Evolutionary conservation across 1,140 invertebrate species (phyloP).

Genomic region (Platyscapa corneri): DNA sequence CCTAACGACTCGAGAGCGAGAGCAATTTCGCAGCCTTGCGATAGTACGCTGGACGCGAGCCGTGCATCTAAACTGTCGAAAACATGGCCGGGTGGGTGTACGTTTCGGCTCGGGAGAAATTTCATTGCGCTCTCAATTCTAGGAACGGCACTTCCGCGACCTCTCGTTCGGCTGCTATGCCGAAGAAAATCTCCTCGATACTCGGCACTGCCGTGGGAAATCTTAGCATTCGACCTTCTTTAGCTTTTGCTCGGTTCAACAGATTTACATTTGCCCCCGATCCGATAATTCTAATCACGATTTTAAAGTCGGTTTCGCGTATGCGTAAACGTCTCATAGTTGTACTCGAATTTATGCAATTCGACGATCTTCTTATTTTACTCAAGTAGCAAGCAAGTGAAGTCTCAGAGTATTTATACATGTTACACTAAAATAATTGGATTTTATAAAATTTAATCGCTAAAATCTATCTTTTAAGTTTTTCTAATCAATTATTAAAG

Average conservation of each 20-base stretch:
- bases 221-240: background rate
- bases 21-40: background rate
- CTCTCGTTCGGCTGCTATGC: background rate
- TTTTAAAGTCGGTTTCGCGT: too few species aligned
- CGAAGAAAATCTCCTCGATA: background rate
- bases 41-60: background rate
- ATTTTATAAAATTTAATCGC: too few species aligned
- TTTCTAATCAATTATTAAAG: too few species aligned
- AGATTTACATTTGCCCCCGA: too few species aligned
- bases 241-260: background rate
- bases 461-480: too few species aligned
- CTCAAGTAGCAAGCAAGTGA: too few species aligned
- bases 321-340: too few species aligned
- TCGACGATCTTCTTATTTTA: too few species aligned
- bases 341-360: too few species aligned
- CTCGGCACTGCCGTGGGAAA: background rate
- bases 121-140: slow-evolving; percentile 12
- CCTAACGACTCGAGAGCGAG: slow-evolving; percentile 4
- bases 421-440: too few species aligned
- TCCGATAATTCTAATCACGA: too few species aligned
- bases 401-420: too few species aligned
- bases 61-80: slow-evolving; percentile 23
- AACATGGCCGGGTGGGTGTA: background rate
- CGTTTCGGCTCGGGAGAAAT: slow-evolving; percentile 14
- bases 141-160: slow-evolving; percentile 1